Percentiles rank a stretch among this genome's conserved stretches.
phyloP scores from a whole-genome alignment of 2,113 vertebrate species.

The Alligator sinensis region DNA sequence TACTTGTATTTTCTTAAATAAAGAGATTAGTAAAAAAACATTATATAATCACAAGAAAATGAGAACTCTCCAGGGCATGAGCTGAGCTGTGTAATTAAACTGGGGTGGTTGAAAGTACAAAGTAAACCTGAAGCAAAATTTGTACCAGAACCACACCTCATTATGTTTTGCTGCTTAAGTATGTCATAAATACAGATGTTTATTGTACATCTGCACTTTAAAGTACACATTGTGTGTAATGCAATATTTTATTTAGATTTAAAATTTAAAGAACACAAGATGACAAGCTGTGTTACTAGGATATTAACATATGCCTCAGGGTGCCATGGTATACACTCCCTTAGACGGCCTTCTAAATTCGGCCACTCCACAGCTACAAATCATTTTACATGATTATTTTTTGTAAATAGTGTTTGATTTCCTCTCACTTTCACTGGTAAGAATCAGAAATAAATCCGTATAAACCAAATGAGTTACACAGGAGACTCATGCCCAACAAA shows the following conservation, averaged over 20 bases:
- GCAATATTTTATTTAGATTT: conserved; percentile 62
- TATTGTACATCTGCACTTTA: conserved; percentile 67
- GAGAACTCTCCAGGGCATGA: conserved; percentile 71
- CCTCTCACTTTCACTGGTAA: conserved; percentile 31
- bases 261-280: conserved; percentile 52
- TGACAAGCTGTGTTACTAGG: conserved; percentile 56
- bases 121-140: conserved; percentile 68
- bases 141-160: conserved; percentile 65
- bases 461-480: not conserved
- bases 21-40: conserved; percentile 73
- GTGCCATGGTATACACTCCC: conserved; percentile 6
- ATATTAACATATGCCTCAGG: conserved; percentile 44
- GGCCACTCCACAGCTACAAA: conserved; percentile 48
- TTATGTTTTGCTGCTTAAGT: conserved; percentile 60
- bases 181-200: conserved; percentile 72
- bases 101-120: conserved; percentile 68
- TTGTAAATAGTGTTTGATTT: conserved; percentile 52
- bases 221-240: conserved; percentile 12
- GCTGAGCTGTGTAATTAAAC: conserved; percentile 75
- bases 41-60: conserved; percentile 82
- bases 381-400: conserved; percentile 36
- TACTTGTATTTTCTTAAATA: conserved; percentile 39
- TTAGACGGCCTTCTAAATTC: conserved; percentile 8
- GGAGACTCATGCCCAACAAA: not conserved
- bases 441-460: conserved; percentile 50